phyloP scores from a whole-genome alignment of 2,797 vertebrate genomes.

The Lepidocolaptes lacrymiger region DNA sequence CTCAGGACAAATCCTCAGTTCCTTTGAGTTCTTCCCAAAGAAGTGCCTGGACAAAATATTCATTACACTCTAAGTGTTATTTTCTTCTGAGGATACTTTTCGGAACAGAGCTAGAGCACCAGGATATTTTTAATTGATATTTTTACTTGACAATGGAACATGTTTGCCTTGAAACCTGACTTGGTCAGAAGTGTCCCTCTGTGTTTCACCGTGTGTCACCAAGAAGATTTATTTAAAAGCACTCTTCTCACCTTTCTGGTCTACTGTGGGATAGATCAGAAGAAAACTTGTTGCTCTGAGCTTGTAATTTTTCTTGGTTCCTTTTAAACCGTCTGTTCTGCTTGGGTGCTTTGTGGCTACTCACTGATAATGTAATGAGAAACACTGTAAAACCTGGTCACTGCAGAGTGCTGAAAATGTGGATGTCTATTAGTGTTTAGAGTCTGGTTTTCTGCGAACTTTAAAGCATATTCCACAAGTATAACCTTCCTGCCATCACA shows the following conservation, averaged over 20 bases:
- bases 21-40: not conserved
- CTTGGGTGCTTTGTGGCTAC: not conserved
- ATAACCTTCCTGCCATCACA: not conserved
- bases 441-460: not conserved
- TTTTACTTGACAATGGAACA: not conserved
- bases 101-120: not conserved
- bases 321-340: not conserved
- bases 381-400: not conserved
- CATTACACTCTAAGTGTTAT: not conserved
- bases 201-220: rapidly evolving
- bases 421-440: not conserved
- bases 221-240: not conserved
- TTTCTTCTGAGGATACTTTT: not conserved
- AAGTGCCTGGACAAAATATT: not conserved
- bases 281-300: not conserved
- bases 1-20: not conserved
- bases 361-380: not conserved
- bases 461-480: not conserved
- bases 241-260: not conserved
- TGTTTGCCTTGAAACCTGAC: not conserved
- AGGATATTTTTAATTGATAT: not conserved
- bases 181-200: not conserved
- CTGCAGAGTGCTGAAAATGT: not conserved
- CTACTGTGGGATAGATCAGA: not conserved
- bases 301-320: not conserved